Evolutionary conservation across 2,113 vertebrate species (phyloP).

Genomic region (Deroptyus accipitrinus): DNA sequence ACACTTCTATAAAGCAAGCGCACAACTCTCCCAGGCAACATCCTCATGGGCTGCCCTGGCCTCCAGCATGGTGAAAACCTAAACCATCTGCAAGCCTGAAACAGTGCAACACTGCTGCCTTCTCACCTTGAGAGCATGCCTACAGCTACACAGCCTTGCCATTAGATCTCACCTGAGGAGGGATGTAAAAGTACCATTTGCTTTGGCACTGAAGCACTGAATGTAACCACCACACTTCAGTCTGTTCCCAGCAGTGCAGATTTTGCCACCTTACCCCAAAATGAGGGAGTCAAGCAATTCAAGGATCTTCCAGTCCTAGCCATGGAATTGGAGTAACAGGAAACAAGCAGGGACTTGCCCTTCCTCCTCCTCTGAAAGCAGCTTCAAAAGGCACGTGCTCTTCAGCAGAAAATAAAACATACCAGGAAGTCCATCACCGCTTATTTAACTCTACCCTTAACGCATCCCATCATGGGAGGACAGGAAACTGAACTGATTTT

Average conservation of each 20-base stretch:
- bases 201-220: not conserved
- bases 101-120: not conserved
- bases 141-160: not conserved
- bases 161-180: not conserved
- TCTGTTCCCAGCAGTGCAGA: not conserved
- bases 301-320: not conserved
- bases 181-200: not conserved
- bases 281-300: not conserved
- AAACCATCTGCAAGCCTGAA: constrained; percentile 57
- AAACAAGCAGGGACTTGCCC: not conserved
- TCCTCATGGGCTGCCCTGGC: constrained; percentile 6
- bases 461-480: not conserved
- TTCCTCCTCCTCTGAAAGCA: not conserved
- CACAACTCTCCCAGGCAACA: not conserved
- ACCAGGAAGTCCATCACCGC: not conserved
- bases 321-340: not conserved
- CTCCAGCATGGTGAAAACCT: constrained; percentile 32
- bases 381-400: not conserved
- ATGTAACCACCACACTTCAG: not conserved
- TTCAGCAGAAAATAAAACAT: not conserved
- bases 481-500: not conserved
- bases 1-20: constrained; percentile 54
- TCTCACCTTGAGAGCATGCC: not conserved
- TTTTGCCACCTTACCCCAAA: not conserved
- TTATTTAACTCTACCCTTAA: not conserved